A percentile compares a stretch with the other conserved stretches of the same genome.
phyloP scores from a whole-genome alignment of 30 jellyfish, hydroid and myxozoan species.

The Turritopsis rubra region DNA sequence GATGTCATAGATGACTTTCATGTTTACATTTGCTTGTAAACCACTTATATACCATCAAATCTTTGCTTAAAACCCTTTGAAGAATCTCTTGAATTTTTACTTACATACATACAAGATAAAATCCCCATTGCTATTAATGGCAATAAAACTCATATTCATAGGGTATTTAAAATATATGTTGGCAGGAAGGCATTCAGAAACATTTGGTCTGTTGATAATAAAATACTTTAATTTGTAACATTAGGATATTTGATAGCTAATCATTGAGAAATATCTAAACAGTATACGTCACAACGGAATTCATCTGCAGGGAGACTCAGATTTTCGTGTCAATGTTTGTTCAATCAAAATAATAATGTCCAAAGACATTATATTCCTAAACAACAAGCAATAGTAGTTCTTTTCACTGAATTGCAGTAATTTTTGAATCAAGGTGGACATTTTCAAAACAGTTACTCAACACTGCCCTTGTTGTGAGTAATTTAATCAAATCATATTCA shows the following conservation, averaged over 20 bases:
- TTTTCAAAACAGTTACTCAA: too few species aligned
- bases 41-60: neutral
- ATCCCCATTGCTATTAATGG: too few species aligned
- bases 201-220: too few species aligned
- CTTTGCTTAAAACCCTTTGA: neutral
- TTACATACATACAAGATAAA: too few species aligned
- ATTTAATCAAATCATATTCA: neutral
- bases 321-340: neutral
- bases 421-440: neutral
- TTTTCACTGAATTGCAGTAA: neutral
- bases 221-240: too few species aligned
- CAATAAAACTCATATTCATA: too few species aligned
- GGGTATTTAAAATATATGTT: too few species aligned
- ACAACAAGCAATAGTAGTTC: neutral
- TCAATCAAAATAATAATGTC: neutral
- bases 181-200: too few species aligned
- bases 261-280: neutral
- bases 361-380: neutral
- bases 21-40: neutral
- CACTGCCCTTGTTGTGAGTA: neutral
- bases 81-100: neutral
- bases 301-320: neutral
- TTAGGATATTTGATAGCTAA: neutral
- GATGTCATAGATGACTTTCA: neutral
- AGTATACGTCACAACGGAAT: too few species aligned